A percentile compares a stretch with the other conserved stretches of the same genome.
Evolutionary conservation across 2,113 vertebrate genomes (phyloP).

Genomic region (Sialia sialis): DNA sequence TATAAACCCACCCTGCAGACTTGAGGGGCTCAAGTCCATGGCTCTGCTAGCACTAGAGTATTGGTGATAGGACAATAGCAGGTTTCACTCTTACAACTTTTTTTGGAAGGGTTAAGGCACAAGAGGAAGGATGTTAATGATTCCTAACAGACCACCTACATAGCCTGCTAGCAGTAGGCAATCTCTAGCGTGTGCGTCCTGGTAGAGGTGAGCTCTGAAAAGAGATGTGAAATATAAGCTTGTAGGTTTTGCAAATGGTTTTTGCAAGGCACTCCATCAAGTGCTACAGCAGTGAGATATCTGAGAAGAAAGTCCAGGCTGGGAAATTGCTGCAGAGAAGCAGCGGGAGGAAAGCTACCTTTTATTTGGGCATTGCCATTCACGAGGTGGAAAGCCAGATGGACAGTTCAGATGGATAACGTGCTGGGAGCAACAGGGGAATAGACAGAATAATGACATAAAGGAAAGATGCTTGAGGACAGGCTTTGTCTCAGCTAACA

Average conservation of each 20-base stretch:
- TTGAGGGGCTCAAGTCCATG: neutral
- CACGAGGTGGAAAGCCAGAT: neutral
- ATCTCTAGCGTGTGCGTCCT: neutral
- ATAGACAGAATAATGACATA: neutral
- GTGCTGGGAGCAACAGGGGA: neutral
- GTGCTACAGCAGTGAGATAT: neutral
- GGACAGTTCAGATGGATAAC: neutral
- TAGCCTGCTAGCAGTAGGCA: neutral
- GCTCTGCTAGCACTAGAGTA: neutral
- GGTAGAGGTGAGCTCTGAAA: neutral
- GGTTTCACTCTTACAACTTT: neutral
- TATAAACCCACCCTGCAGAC: neutral
- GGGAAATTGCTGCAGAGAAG: neutral
- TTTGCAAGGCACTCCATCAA: neutral
- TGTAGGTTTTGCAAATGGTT: neutral
- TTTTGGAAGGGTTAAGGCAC: neutral
- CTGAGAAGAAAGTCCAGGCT: neutral
- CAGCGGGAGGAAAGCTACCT: neutral
- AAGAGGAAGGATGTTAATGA: conserved; percentile 29
- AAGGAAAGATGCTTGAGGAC: neutral
- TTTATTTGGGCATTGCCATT: neutral
- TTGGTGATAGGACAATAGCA: conserved; percentile 17
- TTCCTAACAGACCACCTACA: conserved; percentile 30
- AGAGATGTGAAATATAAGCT: neutral
- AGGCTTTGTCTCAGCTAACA: neutral